A percentile compares a stretch with the other conserved stretches of the same genome.
Evolutionary conservation across 2,797 vertebrate genomes (phyloP).

Genomic region (Neoniphon sammara): DNA sequence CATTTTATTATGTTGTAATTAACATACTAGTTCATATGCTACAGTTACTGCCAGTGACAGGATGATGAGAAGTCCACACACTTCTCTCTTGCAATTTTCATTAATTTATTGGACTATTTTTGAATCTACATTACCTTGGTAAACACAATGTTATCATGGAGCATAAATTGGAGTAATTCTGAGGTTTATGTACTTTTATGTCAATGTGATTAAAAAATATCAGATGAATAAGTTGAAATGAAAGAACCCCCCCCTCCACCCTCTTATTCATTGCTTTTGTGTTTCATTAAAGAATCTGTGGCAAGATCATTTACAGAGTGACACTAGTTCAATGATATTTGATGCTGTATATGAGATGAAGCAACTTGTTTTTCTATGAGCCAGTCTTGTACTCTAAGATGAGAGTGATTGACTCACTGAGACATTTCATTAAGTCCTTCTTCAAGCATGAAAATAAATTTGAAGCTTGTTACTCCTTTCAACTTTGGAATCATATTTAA

Average conservation of each 20-base stretch:
- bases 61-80: no score
- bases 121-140: not conserved
- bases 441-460: slow-evolving; percentile 14
- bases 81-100: no score
- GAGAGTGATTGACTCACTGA: slow-evolving; percentile 3
- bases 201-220: not conserved
- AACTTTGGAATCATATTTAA: not conserved
- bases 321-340: not conserved
- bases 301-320: slow-evolving; percentile 3
- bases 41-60: not conserved
- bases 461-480: not conserved
- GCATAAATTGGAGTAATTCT: not conserved
- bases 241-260: no score
- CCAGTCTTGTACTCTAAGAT: not conserved
- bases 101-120: no score
- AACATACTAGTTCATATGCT: not conserved
- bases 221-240: not conserved
- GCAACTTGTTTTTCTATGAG: not conserved
- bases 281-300: slow-evolving; percentile 2
- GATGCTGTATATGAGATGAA: slow-evolving; percentile 7
- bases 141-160: no score
- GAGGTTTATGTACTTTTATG: not conserved
- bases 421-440: not conserved
- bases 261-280: not conserved
- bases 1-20: not conserved